Evolutionary conservation across 2,797 vertebrate species (phyloP).

Genomic region (Acipenser ruthenus): DNA sequence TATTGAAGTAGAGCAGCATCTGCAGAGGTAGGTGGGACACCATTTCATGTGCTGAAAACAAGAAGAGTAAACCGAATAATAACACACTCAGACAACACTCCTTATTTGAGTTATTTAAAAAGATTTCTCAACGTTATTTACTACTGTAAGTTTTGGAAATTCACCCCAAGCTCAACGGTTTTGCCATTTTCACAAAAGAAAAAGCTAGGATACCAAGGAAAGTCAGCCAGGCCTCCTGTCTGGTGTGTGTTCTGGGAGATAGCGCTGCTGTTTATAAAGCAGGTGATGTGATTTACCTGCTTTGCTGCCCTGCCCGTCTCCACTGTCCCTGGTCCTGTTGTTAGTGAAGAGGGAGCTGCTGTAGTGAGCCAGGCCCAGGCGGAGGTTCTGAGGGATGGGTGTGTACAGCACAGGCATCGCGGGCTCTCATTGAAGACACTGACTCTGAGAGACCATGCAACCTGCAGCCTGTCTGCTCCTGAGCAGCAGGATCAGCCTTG

Average conservation of each 20-base stretch:
- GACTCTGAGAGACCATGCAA: slow-evolving; percentile 12
- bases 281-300: slow-evolving; percentile 35
- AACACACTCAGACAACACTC: not conserved
- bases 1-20: slow-evolving; percentile 80
- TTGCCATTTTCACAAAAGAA: too few species aligned
- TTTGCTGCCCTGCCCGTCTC: slow-evolving; percentile 26
- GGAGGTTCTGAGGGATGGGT: slow-evolving; percentile 58
- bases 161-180: not conserved
- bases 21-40: slow-evolving; percentile 73
- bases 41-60: slow-evolving; percentile 46
- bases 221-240: too few species aligned
- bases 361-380: slow-evolving; percentile 52
- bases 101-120: too few species aligned
- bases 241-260: too few species aligned
- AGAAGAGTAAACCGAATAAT: not conserved
- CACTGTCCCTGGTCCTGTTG: slow-evolving; percentile 63
- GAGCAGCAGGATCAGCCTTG: slow-evolving; percentile 22
- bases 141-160: rapidly evolving
- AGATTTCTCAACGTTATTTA: too few species aligned
- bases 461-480: slow-evolving; percentile 11
- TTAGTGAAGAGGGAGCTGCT: slow-evolving; percentile 63
- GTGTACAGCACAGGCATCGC: slow-evolving; percentile 64
- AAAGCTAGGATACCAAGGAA: too few species aligned
- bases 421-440: slow-evolving; percentile 9
- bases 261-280: too few species aligned